Evolutionary conservation across 2,888 invertebrate genomes (phyloP), one percentile per base, ranked within the genome.

Genomic region (Parnassius glacialis): DNA sequence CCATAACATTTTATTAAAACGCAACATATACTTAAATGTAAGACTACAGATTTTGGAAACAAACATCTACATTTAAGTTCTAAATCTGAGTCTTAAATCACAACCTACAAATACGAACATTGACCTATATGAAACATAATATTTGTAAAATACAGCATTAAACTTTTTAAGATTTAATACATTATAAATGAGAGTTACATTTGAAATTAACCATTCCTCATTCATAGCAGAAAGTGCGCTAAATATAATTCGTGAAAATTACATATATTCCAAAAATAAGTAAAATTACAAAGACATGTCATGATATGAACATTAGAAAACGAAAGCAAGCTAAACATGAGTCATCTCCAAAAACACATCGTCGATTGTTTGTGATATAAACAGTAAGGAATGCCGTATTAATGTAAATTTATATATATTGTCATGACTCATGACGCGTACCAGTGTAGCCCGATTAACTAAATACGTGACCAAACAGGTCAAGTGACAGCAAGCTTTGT

Each of bases 381-480:
- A 75, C 77, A 75, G 67, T 60, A 65, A 64, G 70, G 72, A 78
- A 78, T 75, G 76, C 74, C 74, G 74, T 75, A 78, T 75, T 80
- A 77, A 83, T 84, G 80, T 76, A 76, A 82, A 82, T 81, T 76
- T 71, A 70, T 48, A 78, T 78, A 74, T 75, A 77, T 75, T 76
- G 75, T 73, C 72, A 72, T 81, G 78, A 76, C 78, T 73, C 72
- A 72, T 81, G 78, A 76, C 78, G 74, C 76, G 79, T 74, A 70
- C 74, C 74, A 68, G 74, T 63, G 76, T 79, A 83, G 74, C 80
- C 83, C 74, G 78, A 80, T 85, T 79, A 82, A 77, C 76, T 70
- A 65, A 70, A 71, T 80, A 85, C 84, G 84, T 83, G 84, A 78
- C 73, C 62, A 65, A 70, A 57, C 69, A 71, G 70, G 45, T n/a